These are phyloP conservation scores for Rhodophaea formosa DNA, from an alignment of 2,888 invertebrate genomes.

Conservation along the genomic window DNA sequence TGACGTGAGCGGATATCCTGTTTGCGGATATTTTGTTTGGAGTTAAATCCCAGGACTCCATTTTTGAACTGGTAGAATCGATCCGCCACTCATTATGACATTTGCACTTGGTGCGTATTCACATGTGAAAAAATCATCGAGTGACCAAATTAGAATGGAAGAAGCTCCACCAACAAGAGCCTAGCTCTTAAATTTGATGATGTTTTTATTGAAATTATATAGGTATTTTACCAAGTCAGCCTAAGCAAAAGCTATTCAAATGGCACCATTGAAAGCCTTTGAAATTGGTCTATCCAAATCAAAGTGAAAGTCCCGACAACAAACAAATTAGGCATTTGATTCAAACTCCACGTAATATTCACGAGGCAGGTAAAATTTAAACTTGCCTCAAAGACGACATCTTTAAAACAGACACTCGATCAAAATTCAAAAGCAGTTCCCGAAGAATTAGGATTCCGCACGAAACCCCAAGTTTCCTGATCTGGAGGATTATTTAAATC, in stretches of 20 bases:
- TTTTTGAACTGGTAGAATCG: no score
- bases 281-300: not conserved
- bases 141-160: no score
- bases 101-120: no score
- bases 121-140: no score
- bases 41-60: no score
- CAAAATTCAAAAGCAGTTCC: conserved; percentile 38
- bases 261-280: not conserved
- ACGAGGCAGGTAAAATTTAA: conserved; percentile 8
- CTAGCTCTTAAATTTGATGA: no score
- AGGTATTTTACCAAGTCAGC: no score
- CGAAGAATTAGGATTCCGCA: conserved; percentile 40
- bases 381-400: conserved; percentile 11
- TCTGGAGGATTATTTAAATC: conserved; percentile 46
- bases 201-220: no score
- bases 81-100: no score
- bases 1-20: no score
- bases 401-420: conserved; percentile 23
- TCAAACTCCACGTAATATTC: not conserved
- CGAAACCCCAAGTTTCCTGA: conserved; percentile 34
- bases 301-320: not conserved
- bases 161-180: no score
- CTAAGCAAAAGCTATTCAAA: not conserved
- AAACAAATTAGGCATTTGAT: conserved; percentile 14
- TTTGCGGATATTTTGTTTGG: no score